Conservation (phyloP, 2,888 invertebrate species). For the Psylliodes chrysocephalus region DNA sequence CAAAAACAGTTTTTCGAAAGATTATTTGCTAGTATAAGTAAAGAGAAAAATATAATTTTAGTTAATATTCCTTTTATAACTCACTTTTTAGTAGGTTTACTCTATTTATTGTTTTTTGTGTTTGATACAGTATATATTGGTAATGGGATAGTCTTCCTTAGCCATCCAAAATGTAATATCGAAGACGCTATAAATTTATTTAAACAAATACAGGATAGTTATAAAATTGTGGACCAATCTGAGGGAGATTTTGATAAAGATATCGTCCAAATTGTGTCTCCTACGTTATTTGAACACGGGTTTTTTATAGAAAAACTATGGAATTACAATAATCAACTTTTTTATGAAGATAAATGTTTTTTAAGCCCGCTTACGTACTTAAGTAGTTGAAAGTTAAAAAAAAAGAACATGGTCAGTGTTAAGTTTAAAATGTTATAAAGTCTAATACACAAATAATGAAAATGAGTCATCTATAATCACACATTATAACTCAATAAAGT, state of each 20-base stretch:
- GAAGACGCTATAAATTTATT: slow-evolving; percentile 40
- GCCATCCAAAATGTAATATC: slow-evolving; percentile 34
- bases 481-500: too few relatives aligned
- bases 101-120: slow-evolving; percentile 52
- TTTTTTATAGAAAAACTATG: slow-evolving; percentile 37
- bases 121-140: slow-evolving; percentile 52
- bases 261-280: slow-evolving; percentile 48
- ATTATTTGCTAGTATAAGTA: slow-evolving; percentile 37
- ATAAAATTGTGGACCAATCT: slow-evolving; percentile 19
- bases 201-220: slow-evolving; percentile 36
- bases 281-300: slow-evolving; percentile 38
- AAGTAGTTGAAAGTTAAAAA: background rate
- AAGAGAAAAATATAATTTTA: slow-evolving; percentile 53
- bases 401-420: too few relatives aligned
- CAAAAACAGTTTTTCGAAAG: slow-evolving; percentile 50
- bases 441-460: too few relatives aligned
- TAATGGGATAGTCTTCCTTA: slow-evolving; percentile 43
- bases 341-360: slow-evolving; percentile 31
- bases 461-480: too few relatives aligned
- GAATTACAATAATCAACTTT: slow-evolving; percentile 48
- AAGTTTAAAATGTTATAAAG: too few relatives aligned
- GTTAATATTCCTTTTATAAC: slow-evolving; percentile 57
- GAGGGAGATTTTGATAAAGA: slow-evolving; percentile 40
- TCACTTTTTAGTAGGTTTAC: slow-evolving; percentile 57
- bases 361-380: background rate